These are phyloP conservation scores for Moxostoma hubbsi DNA, from an alignment of 2,797 vertebrate species.

Conservation along the genomic window DNA sequence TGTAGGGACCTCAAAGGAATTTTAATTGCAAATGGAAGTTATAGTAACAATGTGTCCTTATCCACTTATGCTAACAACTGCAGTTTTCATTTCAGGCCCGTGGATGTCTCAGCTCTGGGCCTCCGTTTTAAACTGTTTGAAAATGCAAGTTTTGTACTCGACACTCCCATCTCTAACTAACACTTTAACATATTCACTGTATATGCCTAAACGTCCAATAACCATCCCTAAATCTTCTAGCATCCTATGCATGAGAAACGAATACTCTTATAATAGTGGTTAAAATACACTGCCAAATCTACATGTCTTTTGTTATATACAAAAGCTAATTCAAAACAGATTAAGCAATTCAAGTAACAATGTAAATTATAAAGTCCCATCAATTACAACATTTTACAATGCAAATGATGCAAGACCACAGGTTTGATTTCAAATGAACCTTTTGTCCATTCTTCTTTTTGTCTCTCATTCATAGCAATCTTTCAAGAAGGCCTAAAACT, in stretches of 20 bases:
- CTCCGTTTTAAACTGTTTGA: neutral
- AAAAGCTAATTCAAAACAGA: slow-evolving; percentile 17
- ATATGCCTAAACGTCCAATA: slow-evolving; percentile 51
- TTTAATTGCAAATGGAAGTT: slow-evolving; percentile 28
- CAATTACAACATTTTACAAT: neutral
- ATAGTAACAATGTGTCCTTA: slow-evolving; percentile 1
- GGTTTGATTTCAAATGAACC: slow-evolving; percentile 52
- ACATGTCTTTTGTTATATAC: slow-evolving; percentile 8
- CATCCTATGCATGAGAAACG: too few relatives aligned
- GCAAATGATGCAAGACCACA: slow-evolving; percentile 21
- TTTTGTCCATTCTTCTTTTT: neutral
- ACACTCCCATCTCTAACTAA: slow-evolving; percentile 14
- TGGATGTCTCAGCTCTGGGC: neutral
- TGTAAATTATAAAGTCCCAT: neutral
- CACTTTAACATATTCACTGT: too few relatives aligned
- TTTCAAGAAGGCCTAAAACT: too few relatives aligned
- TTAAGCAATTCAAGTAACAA: slow-evolving; percentile 18
- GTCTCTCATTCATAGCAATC: too few relatives aligned
- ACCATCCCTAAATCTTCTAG: neutral
- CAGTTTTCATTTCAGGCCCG: neutral
- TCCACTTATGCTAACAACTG: slow-evolving; percentile 16
- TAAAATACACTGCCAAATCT: neutral
- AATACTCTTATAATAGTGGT: too few relatives aligned
- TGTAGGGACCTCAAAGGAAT: neutral
- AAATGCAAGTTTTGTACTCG: neutral